Evolutionary conservation across 2,797 vertebrate genomes (phyloP).

Genomic region (Phoxinus dragarum): DNA sequence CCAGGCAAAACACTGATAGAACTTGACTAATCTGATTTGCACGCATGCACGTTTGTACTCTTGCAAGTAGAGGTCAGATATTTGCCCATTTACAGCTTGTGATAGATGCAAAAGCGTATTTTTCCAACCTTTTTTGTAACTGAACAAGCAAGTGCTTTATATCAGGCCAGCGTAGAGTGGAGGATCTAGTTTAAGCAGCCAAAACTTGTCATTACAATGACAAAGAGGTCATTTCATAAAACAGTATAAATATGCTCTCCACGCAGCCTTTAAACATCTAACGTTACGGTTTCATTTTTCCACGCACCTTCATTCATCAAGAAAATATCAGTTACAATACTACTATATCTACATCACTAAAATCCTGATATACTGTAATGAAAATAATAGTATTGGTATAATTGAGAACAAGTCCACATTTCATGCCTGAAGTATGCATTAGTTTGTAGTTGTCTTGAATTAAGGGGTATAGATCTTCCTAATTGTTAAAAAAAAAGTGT

Average conservation of each 20-base stretch:
- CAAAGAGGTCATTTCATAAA: conserved; percentile 27
- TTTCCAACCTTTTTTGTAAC: conserved; percentile 5
- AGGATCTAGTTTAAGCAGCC: conserved; percentile 36
- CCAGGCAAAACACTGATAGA: conserved; percentile 11
- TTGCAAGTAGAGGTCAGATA: conserved; percentile 38
- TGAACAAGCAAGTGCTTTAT: conserved; percentile 39
- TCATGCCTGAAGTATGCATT: neutral
- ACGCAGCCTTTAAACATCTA: conserved; percentile 31
- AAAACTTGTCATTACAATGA: conserved; percentile 22
- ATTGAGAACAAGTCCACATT: conserved; percentile 22
- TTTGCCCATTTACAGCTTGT: conserved; percentile 39
- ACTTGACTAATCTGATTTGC: conserved; percentile 18
- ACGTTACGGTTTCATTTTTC: conserved; percentile 4
- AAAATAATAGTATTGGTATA: conserved; percentile 25
- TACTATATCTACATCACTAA: conserved; percentile 33
- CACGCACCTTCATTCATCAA: conserved; percentile 14
- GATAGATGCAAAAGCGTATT: conserved; percentile 1
- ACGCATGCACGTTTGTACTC: conserved; percentile 26
- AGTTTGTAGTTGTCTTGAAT: neutral
- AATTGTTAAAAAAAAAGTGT: neutral
- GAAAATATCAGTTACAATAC: conserved; percentile 34
- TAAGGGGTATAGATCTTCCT: conserved; percentile 3
- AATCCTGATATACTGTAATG: conserved; percentile 17
- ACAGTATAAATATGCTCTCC: conserved; percentile 32
- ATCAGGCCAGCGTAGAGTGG: conserved; percentile 19